Evolutionary conservation across 2,113 vertebrate genomes (phyloP).

Genomic region (Daphoenositta chrysoptera): DNA sequence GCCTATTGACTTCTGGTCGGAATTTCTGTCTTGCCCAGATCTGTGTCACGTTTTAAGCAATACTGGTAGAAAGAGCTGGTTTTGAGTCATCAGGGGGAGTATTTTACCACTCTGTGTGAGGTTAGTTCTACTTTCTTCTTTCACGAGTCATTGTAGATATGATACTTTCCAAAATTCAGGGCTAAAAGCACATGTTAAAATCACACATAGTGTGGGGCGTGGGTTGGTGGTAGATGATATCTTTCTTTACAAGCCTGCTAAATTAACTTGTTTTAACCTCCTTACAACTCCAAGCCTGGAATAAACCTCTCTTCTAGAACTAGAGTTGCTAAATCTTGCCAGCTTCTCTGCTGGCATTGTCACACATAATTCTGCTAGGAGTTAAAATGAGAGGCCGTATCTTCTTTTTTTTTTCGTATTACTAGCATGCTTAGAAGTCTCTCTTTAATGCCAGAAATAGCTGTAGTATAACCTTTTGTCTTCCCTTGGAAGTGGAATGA

Average conservation of each 20-base stretch:
- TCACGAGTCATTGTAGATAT: neutral
- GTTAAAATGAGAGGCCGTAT: neutral
- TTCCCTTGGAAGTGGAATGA: neutral
- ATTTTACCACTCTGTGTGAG: neutral
- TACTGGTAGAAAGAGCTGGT: neutral
- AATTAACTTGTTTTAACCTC: neutral
- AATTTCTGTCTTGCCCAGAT: neutral
- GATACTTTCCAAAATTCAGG: neutral
- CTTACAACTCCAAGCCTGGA: neutral
- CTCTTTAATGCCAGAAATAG: neutral
- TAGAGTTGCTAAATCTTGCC: neutral
- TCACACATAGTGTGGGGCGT: neutral
- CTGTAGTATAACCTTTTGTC: neutral
- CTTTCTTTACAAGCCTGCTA: neutral
- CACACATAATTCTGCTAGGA: neutral
- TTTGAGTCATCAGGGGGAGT: constrained; percentile 37
- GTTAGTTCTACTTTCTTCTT: constrained; percentile 24
- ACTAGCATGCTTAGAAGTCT: neutral
- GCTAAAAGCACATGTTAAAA: constrained; percentile 1
- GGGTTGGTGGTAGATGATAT: neutral
- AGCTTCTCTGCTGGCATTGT: neutral
- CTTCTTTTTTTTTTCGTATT: neutral
- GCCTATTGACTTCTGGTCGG: neutral
- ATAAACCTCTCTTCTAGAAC: neutral
- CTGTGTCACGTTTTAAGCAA: neutral